Conservation (phyloP, 1,140 invertebrate species). For the Zaprionus ornatus region DNA sequence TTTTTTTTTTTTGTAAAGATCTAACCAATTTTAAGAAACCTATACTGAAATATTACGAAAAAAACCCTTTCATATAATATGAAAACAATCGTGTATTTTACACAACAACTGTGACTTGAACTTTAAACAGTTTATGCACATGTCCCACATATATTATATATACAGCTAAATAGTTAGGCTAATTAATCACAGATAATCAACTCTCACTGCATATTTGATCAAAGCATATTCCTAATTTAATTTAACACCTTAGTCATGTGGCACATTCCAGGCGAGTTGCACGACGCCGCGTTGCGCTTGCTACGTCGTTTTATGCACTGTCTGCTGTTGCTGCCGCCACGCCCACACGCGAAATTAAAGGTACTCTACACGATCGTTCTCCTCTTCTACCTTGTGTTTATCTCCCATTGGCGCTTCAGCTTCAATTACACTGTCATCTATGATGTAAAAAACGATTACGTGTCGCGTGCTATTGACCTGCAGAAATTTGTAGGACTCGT, state of each 20-base stretch:
- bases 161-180: not conserved
- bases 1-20: no score
- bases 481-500: slow-evolving; percentile 21
- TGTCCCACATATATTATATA: no score
- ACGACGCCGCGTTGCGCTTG: slow-evolving; percentile 37
- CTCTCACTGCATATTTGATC: not conserved
- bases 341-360: not conserved
- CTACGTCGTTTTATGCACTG: slow-evolving; percentile 48
- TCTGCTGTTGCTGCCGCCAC: slow-evolving; percentile 37
- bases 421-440: slow-evolving; percentile 37
- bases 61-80: no score
- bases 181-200: not conserved
- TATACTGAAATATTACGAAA: no score
- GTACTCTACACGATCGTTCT: slow-evolving; percentile 23
- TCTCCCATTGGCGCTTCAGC: slow-evolving; percentile 1
- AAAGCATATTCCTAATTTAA: not conserved
- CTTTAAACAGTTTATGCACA: no score
- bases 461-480: slow-evolving; percentile 47
- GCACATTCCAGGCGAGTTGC: slow-evolving; percentile 40
- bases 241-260: slow-evolving; percentile 39
- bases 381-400: not conserved
- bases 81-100: no score
- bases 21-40: no score
- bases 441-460: slow-evolving; percentile 18
- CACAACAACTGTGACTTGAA: no score